Evolutionary conservation across 1,140 invertebrate genomes (phyloP), one percentile per base, ranked within the genome.

Genomic region (Piezodorus guildinii): DNA sequence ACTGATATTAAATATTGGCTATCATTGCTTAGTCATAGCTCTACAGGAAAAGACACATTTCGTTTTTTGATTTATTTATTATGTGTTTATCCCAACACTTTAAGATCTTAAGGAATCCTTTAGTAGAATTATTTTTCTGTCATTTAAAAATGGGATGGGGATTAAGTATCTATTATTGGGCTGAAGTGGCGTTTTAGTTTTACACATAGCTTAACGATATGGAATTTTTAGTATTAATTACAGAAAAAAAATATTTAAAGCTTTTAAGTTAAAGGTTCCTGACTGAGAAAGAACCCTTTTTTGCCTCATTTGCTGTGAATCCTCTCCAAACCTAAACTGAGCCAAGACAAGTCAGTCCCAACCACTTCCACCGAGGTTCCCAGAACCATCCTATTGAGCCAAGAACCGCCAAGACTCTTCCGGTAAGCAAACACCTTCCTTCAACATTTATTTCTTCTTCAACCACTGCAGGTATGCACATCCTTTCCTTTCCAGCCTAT

Each of bases 341-440:
- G 52, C 52, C 52, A 56, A 56, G 52, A 56, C 17, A 21, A 56
- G 52, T 14, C 52, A 56, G 52, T 56, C 52, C 52, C 52, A 56
- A 56, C 52, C 52, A 56, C 52, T 25, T 56, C 23, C 52, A 56
- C 52, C 52, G 52, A 56, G 52, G 52, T 56, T 56, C 52, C 52
- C 52, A 56, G 52, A 23, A 56, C 52, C 52, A 56, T 56, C 52
- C 52, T 25, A 56, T 21, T 23, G n/a, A 56, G 19, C 52, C 17
- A 21, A 21, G 19, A 21, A 23, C 52, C 52, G 52, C 52, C 52
- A 56, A 56, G 17, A 56, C 19, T 56, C 52, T 56, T 56, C 52
- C 52, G 52, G 52, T 56, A 56, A 56, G 52, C 52, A 56, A 39
- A 56, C 52, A 56, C 52, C 52, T 56, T 56, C 52, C 52, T 56